Evolutionary conservation across 2,797 vertebrate species (phyloP), one percentile per base, ranked within the genome.

Genomic region (Xerus rutilus): DNA sequence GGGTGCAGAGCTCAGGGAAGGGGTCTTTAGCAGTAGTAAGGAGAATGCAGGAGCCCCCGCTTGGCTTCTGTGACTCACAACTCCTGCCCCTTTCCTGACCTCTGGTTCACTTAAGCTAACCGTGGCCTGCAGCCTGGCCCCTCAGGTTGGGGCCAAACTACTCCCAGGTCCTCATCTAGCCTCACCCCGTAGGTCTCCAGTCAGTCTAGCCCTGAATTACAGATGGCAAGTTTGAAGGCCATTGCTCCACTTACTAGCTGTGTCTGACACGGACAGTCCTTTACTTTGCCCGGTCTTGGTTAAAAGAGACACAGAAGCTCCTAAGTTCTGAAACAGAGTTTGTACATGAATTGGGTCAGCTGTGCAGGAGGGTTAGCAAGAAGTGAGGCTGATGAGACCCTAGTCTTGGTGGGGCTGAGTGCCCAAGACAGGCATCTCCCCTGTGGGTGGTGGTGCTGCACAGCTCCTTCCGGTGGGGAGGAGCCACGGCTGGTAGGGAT

Each of bases 401-500:
- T 35, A 21, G 23, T 54, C 65, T 47, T 23, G 12, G 18, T 32
- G 15, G 28, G 49, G n/a, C 5, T n/a, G 32, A 62, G n/a, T 11
- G 28, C 30, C 47, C 17, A 18, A 23, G 5, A 3, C 2, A 30
- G 43, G 47, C 43, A 4, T 10, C 4, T 3, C 3, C 20, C 23
- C 67, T 62, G 49, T 54, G 52, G 18, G 15, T 12, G 13, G 67
- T 59, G 43, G 18, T 59, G 57, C 28, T 3, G 13, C 52, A 23
- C 72, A 30, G 0, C 21, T 3, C 23, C 73, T 45, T 69, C 81
- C 7, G 0, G 3, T 12, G 4, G 1, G 10, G 5, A 54, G 57
- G 23, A 25, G 0, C 2, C n/a, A 0, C 4, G 2, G 6, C 35
- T 30, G 5, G 30, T 59, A 14, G 69, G 32, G 9, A 3, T 64